phyloP scores from a whole-genome alignment of 2,113 vertebrate species.

The Tupaia tana region DNA sequence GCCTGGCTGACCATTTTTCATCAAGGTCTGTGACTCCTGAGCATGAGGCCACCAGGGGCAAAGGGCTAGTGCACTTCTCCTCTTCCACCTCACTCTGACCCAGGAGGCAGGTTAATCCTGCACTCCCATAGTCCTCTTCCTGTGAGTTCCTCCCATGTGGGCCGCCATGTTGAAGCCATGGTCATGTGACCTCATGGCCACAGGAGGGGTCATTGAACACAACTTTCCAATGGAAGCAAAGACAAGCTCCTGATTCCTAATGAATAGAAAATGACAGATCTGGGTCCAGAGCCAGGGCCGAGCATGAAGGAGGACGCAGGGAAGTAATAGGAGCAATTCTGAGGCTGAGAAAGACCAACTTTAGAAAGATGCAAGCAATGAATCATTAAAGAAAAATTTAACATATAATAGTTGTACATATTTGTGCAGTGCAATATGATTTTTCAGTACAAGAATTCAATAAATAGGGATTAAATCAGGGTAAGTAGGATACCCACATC shows the following conservation, averaged over 20 bases:
- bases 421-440: too few species aligned
- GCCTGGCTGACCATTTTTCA: background rate
- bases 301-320: background rate
- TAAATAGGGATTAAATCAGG: too few species aligned
- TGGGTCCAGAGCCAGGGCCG: background rate
- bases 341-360: background rate
- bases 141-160: background rate
- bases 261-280: background rate
- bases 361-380: background rate
- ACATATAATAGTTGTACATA: too few species aligned
- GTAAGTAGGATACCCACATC: too few species aligned
- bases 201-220: background rate
- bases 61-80: background rate
- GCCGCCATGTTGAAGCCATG: background rate
- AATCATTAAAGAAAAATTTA: background rate
- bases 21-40: background rate
- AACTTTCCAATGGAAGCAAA: background rate
- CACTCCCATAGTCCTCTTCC: background rate
- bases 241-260: background rate
- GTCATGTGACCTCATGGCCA: background rate
- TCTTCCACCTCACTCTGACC: background rate
- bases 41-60: background rate
- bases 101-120: too few species aligned
- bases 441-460: too few species aligned
- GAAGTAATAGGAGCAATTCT: background rate